Evolutionary conservation across 1,140 invertebrate genomes (phyloP), one percentile per base, ranked within the genome.

Genomic region (Trinorchestia longiramus): DNA sequence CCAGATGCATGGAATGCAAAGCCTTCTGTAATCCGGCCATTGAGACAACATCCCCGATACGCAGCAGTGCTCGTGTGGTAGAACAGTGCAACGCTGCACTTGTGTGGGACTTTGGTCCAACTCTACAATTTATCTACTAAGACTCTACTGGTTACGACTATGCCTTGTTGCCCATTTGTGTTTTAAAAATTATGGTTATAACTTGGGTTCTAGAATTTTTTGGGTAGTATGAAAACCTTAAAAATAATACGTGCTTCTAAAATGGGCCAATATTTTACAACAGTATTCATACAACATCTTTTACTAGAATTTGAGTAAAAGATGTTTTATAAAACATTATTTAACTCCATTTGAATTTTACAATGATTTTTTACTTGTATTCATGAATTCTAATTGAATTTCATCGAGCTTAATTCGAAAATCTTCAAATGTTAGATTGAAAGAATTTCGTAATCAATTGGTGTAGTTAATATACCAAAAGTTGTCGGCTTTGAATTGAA

Each of bases 1-100:
- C 40, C 92, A 42, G 41, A 94, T 94, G 92, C 92, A 94, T 94
- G 92, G 92, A 94, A 94, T 43, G 92, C 43, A 94, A 94, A 94
- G 43, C 92, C 44, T 45, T 94, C 43, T 4, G 92, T 45, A 94
- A 94, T 94, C 43, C 44, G 19, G 44, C 92, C 92, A 94, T 45
- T 94, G 92, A 42, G 44, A 43, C 44, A 43, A 94, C 92, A 47
- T 23, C 92, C 40, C 43, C 88, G 88, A 91, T 91, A 91, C 41
- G 62, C 28, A 36, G 62, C 62, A 77, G 62, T 23, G 62, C 28
- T 77, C 62, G 62, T 23, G 62, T 36, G 11, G 62, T 36, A 36
- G 11, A 77, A 36, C 62, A 77, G 62, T 77, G 62, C 62, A 77
- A 36, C 62, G 28, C 62, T 15, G 62, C 62, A 28, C 62, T 77